Base-by-base conservation (phyloP, 2,888 invertebrate species). In the Notocelia uddmanniana region DNA sequence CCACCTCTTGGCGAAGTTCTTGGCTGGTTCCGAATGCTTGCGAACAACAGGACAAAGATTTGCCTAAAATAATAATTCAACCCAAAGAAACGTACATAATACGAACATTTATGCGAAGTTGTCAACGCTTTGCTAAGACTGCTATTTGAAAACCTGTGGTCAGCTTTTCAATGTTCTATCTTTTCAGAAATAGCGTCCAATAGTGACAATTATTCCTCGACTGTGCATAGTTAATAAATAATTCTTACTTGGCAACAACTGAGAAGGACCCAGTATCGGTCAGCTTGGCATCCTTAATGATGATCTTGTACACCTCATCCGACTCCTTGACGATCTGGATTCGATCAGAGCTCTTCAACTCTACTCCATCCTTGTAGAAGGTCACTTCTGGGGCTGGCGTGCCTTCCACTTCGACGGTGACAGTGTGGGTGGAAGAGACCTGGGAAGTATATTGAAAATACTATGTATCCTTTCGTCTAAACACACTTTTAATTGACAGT, bases 231-330 rank as follows among this genome's bases (percentile, higher is more conserved):
- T 58, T n/a, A 19, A 11, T 0, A 58, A 54, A 34, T 1, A n/a
- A 21, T 11, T 85, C 91, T 87, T 59, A 92, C 92, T 96, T 95
- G 0, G 97, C 98, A 0, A 97, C 96, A 3, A 98, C 95, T 0
- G 98, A 98, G 87, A 98, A 99, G 0, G 97, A 97, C 2, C 98
- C 99, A 15, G 96, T 94, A 83, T 99, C 98, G 1, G 96, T 96
- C 63, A 97, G 94, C 80, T 94, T 95, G 52, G 97, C 95, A 60
- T 96, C 95, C 75, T 96, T 95, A 70, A 98, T 96, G 59, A 95
- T 94, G 72, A 98, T 93, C 71, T 95, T 95, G 83, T 97, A 96
- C 31, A 95, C 94, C 66, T 96, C 95, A 0, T 95, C 95, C n/a
- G 94, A 94, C 74, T 97, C 96, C 84, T 97, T 97, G 0, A 94